Base-by-base conservation (phyloP, 2,113 vertebrate species). In the Rhipidura dahli region DNA sequence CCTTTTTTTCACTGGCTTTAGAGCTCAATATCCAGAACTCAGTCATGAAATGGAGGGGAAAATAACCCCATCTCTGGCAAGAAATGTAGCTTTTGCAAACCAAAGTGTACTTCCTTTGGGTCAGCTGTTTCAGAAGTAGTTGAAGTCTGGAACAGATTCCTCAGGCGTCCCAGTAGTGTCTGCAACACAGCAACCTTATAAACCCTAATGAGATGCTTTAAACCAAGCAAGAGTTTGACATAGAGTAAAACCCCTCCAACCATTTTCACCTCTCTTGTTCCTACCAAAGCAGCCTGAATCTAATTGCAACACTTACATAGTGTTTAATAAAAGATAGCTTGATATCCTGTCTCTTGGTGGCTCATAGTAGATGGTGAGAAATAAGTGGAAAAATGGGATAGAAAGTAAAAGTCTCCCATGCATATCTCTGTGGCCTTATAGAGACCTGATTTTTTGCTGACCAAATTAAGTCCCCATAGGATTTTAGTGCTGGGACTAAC, bases 301-400 rank as follows among this genome's bases (percentile, higher is more conserved):
- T 97, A 97, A 98, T 96, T 97, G 94, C 94, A 97, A 92, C 94
- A 73, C 79, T 97, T 97, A 96, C 28, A 61, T 79, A 40, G 22
- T 81, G 37, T 61, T 97, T 98, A 98, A 98, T 98, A 97, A 97
- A 94, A 42, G 44, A 75, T 91, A 96, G 87, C 9, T 57, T 33
- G 24, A 35, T 76, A 15, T 44, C 27, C 15, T 10, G 2, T 57
- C 5, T 80, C 35, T 37, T 10, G 2, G 10, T 84, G 35, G 30
- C 35, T 2, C 2, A 9, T 30, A 47, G 47, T 4, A 6, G 35
- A 11, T 69, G 59, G 13, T 83, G 50, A 70, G 44, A 70, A 39
- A 20, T 15, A 26, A 53, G 49, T 53, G 39, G 59, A 39, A 89
- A 63, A 42, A 1, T 6, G 10, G 10, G 9, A 44, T 49, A 57